Evolutionary conservation across 2,797 vertebrate species (phyloP), one percentile per base, ranked within the genome.

Genomic region (Labeo calbasu): DNA sequence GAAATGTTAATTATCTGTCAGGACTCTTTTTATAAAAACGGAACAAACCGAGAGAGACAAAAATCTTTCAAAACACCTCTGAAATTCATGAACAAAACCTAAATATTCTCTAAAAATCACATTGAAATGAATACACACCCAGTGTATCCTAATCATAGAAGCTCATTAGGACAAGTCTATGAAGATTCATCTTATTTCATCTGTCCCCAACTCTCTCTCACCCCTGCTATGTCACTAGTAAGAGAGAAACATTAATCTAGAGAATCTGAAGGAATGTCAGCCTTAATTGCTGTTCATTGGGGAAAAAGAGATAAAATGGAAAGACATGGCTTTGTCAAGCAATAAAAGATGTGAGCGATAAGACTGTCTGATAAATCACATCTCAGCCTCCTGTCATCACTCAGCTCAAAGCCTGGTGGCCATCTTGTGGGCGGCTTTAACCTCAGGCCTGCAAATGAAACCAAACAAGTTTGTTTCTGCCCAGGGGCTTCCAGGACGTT

Each of bases 381-480:
- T 92, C 95, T 95, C 93, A 92, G 94, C 88, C 88, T 90, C 88
- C 93, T 93, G 94, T 94, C 95, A 91, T 17, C 93, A 48, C 95
- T 95, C 95, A 95, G 95, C 94, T 93, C 94, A 94, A 93, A 94
- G 94, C 92, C 91, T 95, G 92, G 95, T 96, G 95, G 95, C 82
- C 82, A 93, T 92, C 81, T 79, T 84, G 94, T 76, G 68, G 94
- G 94, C 95, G 94, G 94, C 94, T 95, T 92, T 94, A 25, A 72
- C 75, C 55, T 66, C 92, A 94, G 94, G 95, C 93, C 94, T 91
- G 95, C 92, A 95, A 96, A 95, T 96, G 95, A 96, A 96, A 94
- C 95, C 96, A 95, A 96, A 96, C 96, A 94, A 92, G 94, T 94
- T 96, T 95, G 95, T 94, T 94, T 93, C 59, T 50, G 51, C 86